These are phyloP conservation scores for Rattus rattus DNA, from an alignment of 2,113 vertebrate genomes.

Conservation along the genomic window DNA sequence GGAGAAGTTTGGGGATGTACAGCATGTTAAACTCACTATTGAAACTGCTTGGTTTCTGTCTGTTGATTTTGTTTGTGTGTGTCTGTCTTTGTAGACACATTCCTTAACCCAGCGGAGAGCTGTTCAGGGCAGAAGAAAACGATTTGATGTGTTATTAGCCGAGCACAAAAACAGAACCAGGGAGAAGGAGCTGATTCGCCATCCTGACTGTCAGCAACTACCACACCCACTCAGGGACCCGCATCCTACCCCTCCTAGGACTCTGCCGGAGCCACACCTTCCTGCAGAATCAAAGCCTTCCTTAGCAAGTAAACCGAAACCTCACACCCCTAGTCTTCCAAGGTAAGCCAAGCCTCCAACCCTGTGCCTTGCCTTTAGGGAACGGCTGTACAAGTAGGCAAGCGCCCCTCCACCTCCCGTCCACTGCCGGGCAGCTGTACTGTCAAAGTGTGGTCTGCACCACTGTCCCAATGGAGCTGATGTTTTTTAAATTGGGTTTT, in stretches of 20 bases:
- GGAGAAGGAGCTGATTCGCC: constrained; percentile 95
- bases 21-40: background rate
- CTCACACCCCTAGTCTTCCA: constrained; percentile 97
- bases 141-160: constrained; percentile 96
- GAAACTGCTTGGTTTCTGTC: background rate
- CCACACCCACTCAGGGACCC: constrained; percentile 98
- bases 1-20: constrained; percentile 3
- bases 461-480: background rate
- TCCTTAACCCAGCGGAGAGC: constrained; percentile 99
- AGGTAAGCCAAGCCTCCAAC: constrained; percentile 87
- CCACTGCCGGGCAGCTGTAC: background rate
- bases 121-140: constrained; percentile 97
- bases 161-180: constrained; percentile 99
- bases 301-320: constrained; percentile 94
- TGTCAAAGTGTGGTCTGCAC: accelerated
- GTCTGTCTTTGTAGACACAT: constrained; percentile 93
- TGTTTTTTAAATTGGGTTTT: background rate
- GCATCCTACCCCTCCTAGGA: constrained; percentile 92
- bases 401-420: background rate
- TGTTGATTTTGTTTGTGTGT: background rate
- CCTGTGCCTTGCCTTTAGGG: background rate
- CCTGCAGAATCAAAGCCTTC: constrained; percentile 94
- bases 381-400: background rate
- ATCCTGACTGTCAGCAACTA: constrained; percentile 91
- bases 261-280: constrained; percentile 92